Evolutionary conservation across 2,888 invertebrate species (phyloP).

Genomic region (Cryptus viduatorius): DNA sequence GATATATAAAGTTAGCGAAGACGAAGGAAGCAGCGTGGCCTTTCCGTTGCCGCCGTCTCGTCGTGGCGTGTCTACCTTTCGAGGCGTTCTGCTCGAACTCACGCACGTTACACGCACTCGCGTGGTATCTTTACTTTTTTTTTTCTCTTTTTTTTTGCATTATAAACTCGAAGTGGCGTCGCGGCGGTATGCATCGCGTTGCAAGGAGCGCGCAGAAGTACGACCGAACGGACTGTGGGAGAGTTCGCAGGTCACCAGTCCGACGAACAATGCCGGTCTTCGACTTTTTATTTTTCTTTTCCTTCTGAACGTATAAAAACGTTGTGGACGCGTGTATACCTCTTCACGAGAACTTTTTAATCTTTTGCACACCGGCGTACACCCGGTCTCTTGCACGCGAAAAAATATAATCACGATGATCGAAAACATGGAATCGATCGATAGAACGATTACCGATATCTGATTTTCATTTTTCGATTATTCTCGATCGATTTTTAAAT

Average conservation of each 20-base stretch:
- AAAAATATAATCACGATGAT: not conserved
- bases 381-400: not conserved
- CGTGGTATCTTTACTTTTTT: not conserved
- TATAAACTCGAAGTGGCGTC: not conserved
- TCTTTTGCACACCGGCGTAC: not conserved
- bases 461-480: not conserved
- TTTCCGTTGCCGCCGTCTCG: not conserved
- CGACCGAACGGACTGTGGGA: conserved; percentile 77
- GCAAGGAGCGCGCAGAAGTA: conserved; percentile 10
- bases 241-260: conserved; percentile 83
- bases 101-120: conserved; percentile 1
- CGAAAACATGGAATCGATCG: not conserved
- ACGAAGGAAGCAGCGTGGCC: not conserved
- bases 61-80: conserved; percentile 16
- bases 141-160: conserved; percentile 11
- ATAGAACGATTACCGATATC: not conserved
- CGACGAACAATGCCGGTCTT: conserved; percentile 78
- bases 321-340: conserved; percentile 71
- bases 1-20: conserved; percentile 32
- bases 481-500: too few species aligned
- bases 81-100: conserved; percentile 13
- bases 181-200: conserved; percentile 9
- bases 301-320: conserved; percentile 50
- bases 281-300: conserved; percentile 70
- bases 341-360: not conserved